Evolutionary conservation across 2,888 invertebrate species (phyloP), one percentile per base, ranked within the genome.

Genomic region (Caenorhabditis japonica): DNA sequence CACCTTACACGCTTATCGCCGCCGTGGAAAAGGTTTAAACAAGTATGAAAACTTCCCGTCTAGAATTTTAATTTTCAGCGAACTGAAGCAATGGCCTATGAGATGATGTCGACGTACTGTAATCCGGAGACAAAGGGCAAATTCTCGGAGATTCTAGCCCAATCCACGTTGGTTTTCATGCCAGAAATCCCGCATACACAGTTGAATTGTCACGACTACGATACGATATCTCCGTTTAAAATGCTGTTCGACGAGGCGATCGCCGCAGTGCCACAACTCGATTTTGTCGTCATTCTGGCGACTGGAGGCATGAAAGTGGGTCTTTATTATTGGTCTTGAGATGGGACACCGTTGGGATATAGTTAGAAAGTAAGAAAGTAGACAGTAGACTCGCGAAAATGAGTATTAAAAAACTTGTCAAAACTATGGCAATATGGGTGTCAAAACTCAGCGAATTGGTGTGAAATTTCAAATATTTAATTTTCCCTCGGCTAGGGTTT

Each of bases 101-200:
- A 85, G 39, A 80, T 80, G 78, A 78, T 76, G 75, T 72, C 69
- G n/a, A 61, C 55, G 0, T 79, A 59, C 46, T 81, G 72, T 59
- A 76, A 76, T 17, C 61, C 77, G 10, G 55, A 66, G 30, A 34
- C 60, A n/a, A 56, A 46, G 51, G 19, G 38, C 1, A 43, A 66
- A 44, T 66, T 66, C 21, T 56, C 51, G 21, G 52, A 62, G 7
- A 75, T 75, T 43, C 51, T 79, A 30, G 55, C 69, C 5, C 58
- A 75, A 21, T 84, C 84, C 2, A 85, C 83, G 0, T 33, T 86
- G 39, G 59, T 86, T 12, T 68, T 86, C 36, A 46, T 86, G 66
- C 86, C 86, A 1, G 79, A 84, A 59, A 86, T 86, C n/a, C 86
- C 86, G 15, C 81, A 83, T 51, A 83, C 85, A 3, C 85, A 81